phyloP scores from a whole-genome alignment of 2,888 invertebrate genomes.

The Empis stercorea region DNA sequence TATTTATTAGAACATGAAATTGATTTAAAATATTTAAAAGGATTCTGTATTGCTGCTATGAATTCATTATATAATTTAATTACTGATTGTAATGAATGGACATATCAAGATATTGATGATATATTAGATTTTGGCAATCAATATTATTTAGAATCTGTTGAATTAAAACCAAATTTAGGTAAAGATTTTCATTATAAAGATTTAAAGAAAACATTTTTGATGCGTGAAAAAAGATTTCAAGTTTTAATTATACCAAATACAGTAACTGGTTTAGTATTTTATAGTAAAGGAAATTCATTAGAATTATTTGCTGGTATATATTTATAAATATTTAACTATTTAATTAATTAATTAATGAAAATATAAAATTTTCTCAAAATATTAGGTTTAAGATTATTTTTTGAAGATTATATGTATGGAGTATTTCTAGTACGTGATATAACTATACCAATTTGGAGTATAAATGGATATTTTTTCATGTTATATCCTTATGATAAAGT shows the following conservation, averaged over 20 bases:
- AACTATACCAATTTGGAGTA: conserved; percentile 44
- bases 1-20: conserved; percentile 9
- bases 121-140: conserved; percentile 9
- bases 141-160: neutral
- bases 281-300: neutral
- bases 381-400: conserved; percentile 33
- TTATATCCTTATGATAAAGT: conserved; percentile 43
- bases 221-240: neutral
- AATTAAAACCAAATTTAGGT: neutral
- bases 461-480: conserved; percentile 38
- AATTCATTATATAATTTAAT: conserved; percentile 7
- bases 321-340: neutral
- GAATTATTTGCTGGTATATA: neutral
- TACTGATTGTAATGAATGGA: conserved; percentile 10
- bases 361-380: no score
- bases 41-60: conserved; percentile 9
- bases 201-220: neutral
- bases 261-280: neutral
- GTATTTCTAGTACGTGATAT: conserved; percentile 44
- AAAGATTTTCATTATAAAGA: neutral
- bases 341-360: no score
- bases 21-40: conserved; percentile 5
- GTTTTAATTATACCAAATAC: neutral
- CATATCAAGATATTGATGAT: conserved; percentile 8
- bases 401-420: conserved; percentile 26